A percentile compares a stretch with the other conserved stretches of the same genome.
Evolutionary conservation across 2,113 vertebrate genomes (phyloP).

Genomic region (Riparia riparia): DNA sequence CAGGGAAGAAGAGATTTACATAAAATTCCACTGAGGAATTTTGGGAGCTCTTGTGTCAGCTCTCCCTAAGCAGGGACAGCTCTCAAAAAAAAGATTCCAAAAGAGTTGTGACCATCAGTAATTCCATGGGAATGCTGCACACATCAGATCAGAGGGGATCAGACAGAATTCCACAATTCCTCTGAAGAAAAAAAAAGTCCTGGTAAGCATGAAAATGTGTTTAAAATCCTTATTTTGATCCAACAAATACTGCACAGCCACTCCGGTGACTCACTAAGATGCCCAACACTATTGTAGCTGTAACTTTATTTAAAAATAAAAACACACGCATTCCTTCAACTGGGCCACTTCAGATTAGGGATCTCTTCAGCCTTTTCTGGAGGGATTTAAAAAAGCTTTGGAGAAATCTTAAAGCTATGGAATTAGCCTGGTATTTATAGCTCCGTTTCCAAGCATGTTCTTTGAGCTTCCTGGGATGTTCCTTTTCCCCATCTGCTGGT

Average conservation of each 20-base stretch:
- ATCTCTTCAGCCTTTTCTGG: slow-evolving; percentile 59
- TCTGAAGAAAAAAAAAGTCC: neutral
- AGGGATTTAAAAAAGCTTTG: slow-evolving; percentile 63
- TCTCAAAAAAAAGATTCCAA: neutral
- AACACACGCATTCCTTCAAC: neutral
- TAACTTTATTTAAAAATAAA: neutral
- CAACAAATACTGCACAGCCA: neutral
- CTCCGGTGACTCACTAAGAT: neutral
- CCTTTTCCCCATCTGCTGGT: slow-evolving; percentile 51
- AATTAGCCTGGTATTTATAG: slow-evolving; percentile 73
- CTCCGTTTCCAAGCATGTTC: slow-evolving; percentile 31
- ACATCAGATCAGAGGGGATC: neutral
- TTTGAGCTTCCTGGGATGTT: slow-evolving; percentile 46
- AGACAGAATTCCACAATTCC: neutral
- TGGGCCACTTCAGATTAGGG: slow-evolving; percentile 57
- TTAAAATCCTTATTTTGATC: neutral
- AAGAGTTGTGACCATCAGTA: neutral
- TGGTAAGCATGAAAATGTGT: neutral
- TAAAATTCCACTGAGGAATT: neutral
- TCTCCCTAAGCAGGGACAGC: neutral
- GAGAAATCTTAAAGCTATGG: slow-evolving; percentile 61
- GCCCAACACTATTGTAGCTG: neutral
- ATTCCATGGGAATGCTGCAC: neutral
- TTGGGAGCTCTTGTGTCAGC: neutral
- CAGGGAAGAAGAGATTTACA: neutral